Percentiles rank a stretch among this genome's conserved stretches.
Conservation (phyloP, 1,140 invertebrate genomes). For the Metopolophium dirhodum region DNA sequence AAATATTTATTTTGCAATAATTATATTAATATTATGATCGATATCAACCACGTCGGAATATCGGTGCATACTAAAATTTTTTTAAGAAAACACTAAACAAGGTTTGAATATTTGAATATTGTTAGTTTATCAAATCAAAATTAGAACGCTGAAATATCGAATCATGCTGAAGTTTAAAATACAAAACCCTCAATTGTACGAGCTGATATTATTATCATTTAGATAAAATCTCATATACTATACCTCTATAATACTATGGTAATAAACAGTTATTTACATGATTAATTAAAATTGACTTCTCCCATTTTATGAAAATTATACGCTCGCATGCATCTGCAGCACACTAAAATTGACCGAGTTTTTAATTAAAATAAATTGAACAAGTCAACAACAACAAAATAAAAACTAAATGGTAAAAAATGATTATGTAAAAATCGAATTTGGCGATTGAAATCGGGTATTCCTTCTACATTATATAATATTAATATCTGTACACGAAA, state of each 20-base stretch:
- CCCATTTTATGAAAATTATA: neutral
- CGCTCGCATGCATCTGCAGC: neutral
- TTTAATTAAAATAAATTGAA: neutral
- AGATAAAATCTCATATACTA: neutral
- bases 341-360: neutral
- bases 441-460: neutral
- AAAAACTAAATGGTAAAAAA: neutral
- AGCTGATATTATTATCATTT: neutral
- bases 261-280: neutral
- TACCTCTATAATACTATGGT: neutral
- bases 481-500: neutral
- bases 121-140: neutral
- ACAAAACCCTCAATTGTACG: neutral
- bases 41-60: neutral
- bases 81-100: neutral
- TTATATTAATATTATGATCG: neutral
- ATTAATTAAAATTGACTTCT: neutral
- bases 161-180: neutral
- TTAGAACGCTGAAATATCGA: neutral
- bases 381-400: neutral
- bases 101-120: neutral
- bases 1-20: slow-evolving; percentile 2
- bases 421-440: neutral
- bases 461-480: neutral
- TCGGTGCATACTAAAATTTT: neutral